Base-by-base conservation (phyloP, 1,140 invertebrate genomes). In the Kradibia gibbosae region DNA sequence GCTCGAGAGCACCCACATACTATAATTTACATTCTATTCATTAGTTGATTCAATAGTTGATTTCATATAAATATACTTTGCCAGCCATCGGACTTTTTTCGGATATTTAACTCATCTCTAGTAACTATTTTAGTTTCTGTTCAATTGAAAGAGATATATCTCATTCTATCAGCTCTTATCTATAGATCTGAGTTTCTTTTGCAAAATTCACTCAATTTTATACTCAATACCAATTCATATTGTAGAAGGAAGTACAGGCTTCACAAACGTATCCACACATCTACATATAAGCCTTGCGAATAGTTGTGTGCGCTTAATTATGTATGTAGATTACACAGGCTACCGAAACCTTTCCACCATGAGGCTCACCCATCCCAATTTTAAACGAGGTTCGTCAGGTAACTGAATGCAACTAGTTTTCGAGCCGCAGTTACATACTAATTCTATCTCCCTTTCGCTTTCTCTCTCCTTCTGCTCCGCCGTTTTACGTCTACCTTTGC, bases 271-370 rank as follows among this genome's bases (percentile, higher is more conserved):
- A 28, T 45, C 20, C 34, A 45, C 34, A 45, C 8, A 17, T 60
- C 11, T 45, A 48, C 48, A 39, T 76, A 11, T n/a, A 72, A 53
- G 45, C 20, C 67, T 39, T 70, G 71, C 70, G 78, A n/a, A n/a
- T 73, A 53, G 70, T n/a, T 10, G 25, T 42, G 62, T 28, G 48
- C 76, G 71, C 57, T 82, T 82, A 82, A 82, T 82, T 78, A 82
- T 82, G 76, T 67, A 82, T 82, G 76, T 82, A 79, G 79, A 82
- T 82, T 82, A 79, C 81, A 79, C 76, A 71, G 75, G 50, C 55
- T 65, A 36, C 77, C 65, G 74, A 57, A 77, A 71, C 1, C 57
- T 67, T 57, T 10, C 71, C 28, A 31, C 25, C 45, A 65, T 34
- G 62, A 71, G 48, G 4, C 17, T 5, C 25, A 48, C 17, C 13